Base-by-base conservation (phyloP, 1,140 invertebrate species). In the Sitobion miscanthi region DNA sequence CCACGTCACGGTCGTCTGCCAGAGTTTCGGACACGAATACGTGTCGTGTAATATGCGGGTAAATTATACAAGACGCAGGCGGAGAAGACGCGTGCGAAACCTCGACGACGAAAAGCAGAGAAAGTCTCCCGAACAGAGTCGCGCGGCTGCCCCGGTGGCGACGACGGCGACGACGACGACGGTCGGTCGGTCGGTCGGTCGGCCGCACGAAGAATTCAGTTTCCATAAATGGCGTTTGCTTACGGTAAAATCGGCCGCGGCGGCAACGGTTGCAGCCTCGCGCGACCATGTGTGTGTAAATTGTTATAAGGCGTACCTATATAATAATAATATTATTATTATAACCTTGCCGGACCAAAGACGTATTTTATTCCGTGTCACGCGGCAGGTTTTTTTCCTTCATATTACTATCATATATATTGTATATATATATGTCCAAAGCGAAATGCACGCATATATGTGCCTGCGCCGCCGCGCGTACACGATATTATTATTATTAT, bases 191-290 rank as follows among this genome's bases (percentile, higher is more conserved):
- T 38, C 62, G 30, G 30, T n/a, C 62, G 42, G 69, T 5, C 91
- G 91, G 20, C 35, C 38, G 30, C 45, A 35, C 47, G 49, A 45
- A 86, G 91, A 93, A 93, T 93, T 93, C 82, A 93, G 91, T 93
- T 93, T 93, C 91, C 91, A 42, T 93, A 93, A n/a, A 93, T 86
- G 91, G 91, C 91, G 91, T 85, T 54, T 57, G 91, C 91, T 93
- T 93, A 93, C 91, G 91, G 91, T 93, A 93, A 86, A 93, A 93
- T 85, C n/a, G 38, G 20, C 49, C 35, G 69, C n/a, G 38, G 20
- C 49, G 82, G 69, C 69, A 47, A 49, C 42, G 42, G 38, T 30
- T 17, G 38, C 38, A 92, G 47, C 57, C 25, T 77, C 62, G 62
- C 20, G 49, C 49, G 91, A 86, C 82, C 82, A 86, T 93, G 82